Base-by-base conservation (phyloP, 2,797 vertebrate species). In the Sebastes aleutianus region DNA sequence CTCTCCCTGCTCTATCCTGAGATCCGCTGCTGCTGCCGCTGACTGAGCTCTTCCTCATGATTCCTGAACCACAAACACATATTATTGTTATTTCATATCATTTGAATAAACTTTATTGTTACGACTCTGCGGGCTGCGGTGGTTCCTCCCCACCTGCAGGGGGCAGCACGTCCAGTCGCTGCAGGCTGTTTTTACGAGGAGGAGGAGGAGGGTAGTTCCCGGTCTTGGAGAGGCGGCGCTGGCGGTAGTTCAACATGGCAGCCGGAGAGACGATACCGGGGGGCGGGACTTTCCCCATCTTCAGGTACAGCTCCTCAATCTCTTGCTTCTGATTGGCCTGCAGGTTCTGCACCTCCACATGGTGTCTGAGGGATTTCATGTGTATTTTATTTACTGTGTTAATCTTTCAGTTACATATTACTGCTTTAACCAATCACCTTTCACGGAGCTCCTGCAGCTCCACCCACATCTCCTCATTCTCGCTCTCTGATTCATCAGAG, bases 271-370 rank as follows among this genome's bases (percentile, higher is more conserved):
- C 94, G 0, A 99, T 97, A 4, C 96, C 97, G 0, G 96, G 96
- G 1, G 98, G 98, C 0, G 97, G 97, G 82, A 95, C 96, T 92
- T 97, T 98, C 18, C 97, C 98, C 81, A 97, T 96, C 11, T 83
- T 93, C 70, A 88, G 76, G 78, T 99, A 99, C 57, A 99, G 89
- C 36, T 97, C 96, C 88, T 98, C 97, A 0, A 98, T 98, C 93
- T 99, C 98, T 80, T 88, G 95, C 93, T 97, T 99, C 95, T 99
- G 98, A 65, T 92, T 89, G 12, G 92, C 93, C 94, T 99, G 97
- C 56, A 99, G 95, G 16, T 90, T 80, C 90, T 97, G 96, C 47
- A 98, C 97, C 89, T 99, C 97, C 0, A 88, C 84, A 90, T 97
- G 81, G 89, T 99, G 98, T 91, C 98, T 99, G 39, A 4, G 93